Base-by-base conservation (phyloP, 2,888 invertebrate genomes). In the Pemphredon lugubris region DNA sequence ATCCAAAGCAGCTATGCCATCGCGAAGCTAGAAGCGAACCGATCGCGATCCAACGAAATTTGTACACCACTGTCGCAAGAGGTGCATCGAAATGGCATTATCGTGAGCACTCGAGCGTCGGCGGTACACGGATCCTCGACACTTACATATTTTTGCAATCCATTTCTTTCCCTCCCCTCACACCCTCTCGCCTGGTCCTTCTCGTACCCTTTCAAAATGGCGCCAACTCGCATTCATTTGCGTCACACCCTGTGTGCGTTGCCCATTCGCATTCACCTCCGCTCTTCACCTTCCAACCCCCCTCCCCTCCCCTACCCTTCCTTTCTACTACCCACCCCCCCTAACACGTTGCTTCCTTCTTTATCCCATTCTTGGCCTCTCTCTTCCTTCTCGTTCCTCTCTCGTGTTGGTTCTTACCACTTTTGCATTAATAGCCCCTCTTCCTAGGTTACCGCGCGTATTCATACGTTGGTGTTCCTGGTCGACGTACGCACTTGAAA, bases 151-250 rank as follows among this genome's bases (percentile, higher is more conserved):
- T 75, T 75, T 75, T 65, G 54, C 68, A 57, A 68, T 63, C 66
- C 68, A 65, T 64, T 64, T 70, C 72, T 70, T 53, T n/a, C n/a
- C n/a, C n/a, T n/a, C n/a, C n/a, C n/a, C n/a, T n/a, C n/a, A n/a
- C n/a, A n/a, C n/a, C n/a, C 51, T 47, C 16, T 26, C 26, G 26
- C 4, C 47, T 54, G 58, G 20, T 53, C 42, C 45, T 42, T 69
- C 73, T 20, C 34, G 58, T 63, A 54, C 47, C 61, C 82, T 83
- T 84, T 83, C 82, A 79, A 83, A 83, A 84, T 83, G 83, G 81
- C 83, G 83, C 58, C 59, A 61, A 55, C 39, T 69, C 71, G 64
- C 60, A 64, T 73, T 80, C 77, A 65, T 74, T 77, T 70, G 77
- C 73, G 79, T 79, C 79, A 79, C 76, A 76, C 77, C 77, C 81